Conservation (phyloP, 1,140 invertebrate species). For the Neodiprion lecontei region DNA sequence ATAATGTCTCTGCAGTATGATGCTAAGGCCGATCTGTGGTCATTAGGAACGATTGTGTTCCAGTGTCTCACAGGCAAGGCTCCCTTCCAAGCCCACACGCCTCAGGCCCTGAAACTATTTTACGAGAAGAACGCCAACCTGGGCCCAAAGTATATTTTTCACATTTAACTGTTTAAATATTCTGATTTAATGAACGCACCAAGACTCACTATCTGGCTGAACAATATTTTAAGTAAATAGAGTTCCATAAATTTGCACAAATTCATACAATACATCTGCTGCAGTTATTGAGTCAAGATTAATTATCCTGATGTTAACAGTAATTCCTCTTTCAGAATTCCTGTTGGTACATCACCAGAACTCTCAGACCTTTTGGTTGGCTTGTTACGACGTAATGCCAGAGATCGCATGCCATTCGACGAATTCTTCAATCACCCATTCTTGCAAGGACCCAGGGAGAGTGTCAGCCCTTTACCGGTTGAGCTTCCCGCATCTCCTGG, state of each 20-base stretch:
- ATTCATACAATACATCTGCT: too few species aligned
- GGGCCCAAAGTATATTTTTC: conserved; percentile 79
- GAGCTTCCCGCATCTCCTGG: conserved; percentile 57
- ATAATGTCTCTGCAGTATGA: conserved; percentile 99
- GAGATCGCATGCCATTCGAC: conserved; percentile 95
- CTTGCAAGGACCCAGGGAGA: conserved; percentile 72
- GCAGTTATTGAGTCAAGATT: too few species aligned
- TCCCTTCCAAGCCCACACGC: conserved; percentile 97
- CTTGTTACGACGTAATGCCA: conserved; percentile 89
- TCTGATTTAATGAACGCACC: conserved; percentile 11
- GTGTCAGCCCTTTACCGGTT: conserved; percentile 46
- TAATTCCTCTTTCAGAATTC: conserved; percentile 76
- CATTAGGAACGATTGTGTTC: conserved; percentile 97
- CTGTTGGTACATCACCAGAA: conserved; percentile 88
- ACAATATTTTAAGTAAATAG: too few species aligned
- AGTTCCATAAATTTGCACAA: too few species aligned
- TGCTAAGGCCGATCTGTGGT: conserved; percentile 99
- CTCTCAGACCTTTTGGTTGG: conserved; percentile 86
- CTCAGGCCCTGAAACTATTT: conserved; percentile 96
- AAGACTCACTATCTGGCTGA: too few species aligned
- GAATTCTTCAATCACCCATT: conserved; percentile 94
- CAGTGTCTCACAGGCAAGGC: conserved; percentile 98
- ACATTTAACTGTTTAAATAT: conserved; percentile 8
- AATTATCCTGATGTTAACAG: background rate
- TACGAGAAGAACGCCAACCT: conserved; percentile 98